Conservation (phyloP, 92 coral and sea anemone genomes). For the Diadumene lineata region DNA sequence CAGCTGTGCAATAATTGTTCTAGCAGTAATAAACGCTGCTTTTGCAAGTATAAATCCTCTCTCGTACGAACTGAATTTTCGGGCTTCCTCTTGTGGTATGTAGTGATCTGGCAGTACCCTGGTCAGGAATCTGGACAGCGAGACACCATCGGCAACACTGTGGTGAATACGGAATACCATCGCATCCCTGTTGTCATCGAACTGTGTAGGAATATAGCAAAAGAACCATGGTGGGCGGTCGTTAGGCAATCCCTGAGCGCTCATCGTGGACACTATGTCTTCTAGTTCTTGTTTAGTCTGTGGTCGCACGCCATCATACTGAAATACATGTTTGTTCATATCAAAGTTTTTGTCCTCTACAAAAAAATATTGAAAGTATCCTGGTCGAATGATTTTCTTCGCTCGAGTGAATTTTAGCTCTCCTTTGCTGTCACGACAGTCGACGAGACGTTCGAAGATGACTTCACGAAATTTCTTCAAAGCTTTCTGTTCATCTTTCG, state of each 20-base stretch:
- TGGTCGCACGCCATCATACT: conserved; percentile 69
- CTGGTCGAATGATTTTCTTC: conserved; percentile 59
- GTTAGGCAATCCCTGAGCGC: conserved; percentile 53
- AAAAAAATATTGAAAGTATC: conserved; percentile 85
- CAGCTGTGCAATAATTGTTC: conserved; percentile 34
- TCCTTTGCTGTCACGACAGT: conserved; percentile 50
- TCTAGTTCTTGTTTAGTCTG: conserved; percentile 74
- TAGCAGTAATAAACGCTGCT: conserved; percentile 51
- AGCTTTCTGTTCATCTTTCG: conserved; percentile 31
- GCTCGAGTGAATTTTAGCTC: conserved; percentile 60
- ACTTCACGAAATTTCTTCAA: conserved; percentile 45
- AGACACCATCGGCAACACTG: conserved; percentile 82
- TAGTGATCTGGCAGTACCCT: conserved; percentile 59
- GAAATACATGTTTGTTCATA: conserved; percentile 75
- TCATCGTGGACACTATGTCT: conserved; percentile 61
- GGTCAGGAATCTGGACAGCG: conserved; percentile 64
- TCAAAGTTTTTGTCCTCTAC: conserved; percentile 67
- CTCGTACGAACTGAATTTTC: conserved; percentile 48
- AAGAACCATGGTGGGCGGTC: conserved; percentile 76
- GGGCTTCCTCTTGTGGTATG: conserved; percentile 46
- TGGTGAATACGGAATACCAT: conserved; percentile 70
- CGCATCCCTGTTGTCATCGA: conserved; percentile 43
- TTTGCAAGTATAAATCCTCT: conserved; percentile 50
- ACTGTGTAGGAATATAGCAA: conserved; percentile 67
- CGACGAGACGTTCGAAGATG: conserved; percentile 58